phyloP scores from a whole-genome alignment of 2,888 invertebrate species.

The Cloeon dipterum region DNA sequence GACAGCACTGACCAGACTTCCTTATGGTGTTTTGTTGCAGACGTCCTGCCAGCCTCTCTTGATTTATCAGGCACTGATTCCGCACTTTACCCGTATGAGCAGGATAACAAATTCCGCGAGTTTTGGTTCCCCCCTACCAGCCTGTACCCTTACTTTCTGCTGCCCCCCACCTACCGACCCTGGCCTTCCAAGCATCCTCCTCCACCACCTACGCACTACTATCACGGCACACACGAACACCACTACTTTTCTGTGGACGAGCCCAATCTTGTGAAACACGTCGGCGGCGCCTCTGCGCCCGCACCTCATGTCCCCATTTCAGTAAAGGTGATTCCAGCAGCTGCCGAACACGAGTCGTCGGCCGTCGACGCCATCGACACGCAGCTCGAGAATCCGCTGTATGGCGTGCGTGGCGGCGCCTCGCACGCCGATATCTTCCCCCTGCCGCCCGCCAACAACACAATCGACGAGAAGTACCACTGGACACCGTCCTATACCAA shows the following conservation, averaged over 20 bases:
- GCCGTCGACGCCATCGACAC: conserved; percentile 29
- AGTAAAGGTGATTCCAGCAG: conserved; percentile 35
- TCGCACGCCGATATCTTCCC: too few species aligned
- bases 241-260: not conserved
- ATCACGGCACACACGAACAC: conserved; percentile 5
- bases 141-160: conserved; percentile 33
- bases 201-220: conserved; percentile 7
- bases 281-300: conserved; percentile 14
- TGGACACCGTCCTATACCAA: too few species aligned
- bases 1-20: too few species aligned
- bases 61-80: conserved; percentile 30
- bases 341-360: conserved; percentile 31
- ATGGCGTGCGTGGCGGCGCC: conserved; percentile 20
- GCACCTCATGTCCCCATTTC: conserved; percentile 22
- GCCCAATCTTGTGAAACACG: not conserved
- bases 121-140: conserved; percentile 28
- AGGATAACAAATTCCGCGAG: conserved; percentile 28
- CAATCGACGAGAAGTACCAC: too few species aligned
- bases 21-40: conserved; percentile 30
- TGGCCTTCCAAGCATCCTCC: conserved; percentile 4
- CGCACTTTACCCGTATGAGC: conserved; percentile 28
- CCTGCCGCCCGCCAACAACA: too few species aligned
- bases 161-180: conserved; percentile 19
- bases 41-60: conserved; percentile 26
- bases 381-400: conserved; percentile 32